These are phyloP conservation scores for Dromococcyx pavoninus DNA, from an alignment of 2,797 vertebrate species.

Conservation along the genomic window DNA sequence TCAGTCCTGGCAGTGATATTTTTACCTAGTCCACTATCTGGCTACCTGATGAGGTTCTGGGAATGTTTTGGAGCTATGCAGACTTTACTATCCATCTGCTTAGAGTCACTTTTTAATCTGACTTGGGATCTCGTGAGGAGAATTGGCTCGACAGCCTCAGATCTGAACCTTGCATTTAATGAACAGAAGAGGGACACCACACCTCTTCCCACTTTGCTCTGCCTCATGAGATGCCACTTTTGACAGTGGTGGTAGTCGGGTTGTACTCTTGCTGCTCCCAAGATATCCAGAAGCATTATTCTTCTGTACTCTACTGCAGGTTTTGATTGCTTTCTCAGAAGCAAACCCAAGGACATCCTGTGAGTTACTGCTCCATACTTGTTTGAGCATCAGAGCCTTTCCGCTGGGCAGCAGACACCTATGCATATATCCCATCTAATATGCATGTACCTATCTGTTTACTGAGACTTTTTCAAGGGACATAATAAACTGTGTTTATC, in stretches of 20 bases:
- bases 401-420: not conserved
- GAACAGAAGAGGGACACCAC: not conserved
- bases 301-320: not conserved
- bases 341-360: not conserved
- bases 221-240: not conserved
- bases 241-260: not conserved
- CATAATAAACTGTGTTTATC: not conserved
- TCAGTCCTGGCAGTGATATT: not conserved
- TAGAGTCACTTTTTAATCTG: not conserved
- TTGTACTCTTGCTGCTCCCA: not conserved
- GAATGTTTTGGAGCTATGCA: not conserved
- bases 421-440: not conserved
- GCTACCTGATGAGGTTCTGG: not conserved
- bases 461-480: not conserved
- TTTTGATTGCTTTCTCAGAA: conserved; percentile 8
- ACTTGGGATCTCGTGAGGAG: not conserved
- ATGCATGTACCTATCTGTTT: not conserved
- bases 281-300: not conserved
- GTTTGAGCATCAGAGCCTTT: not conserved
- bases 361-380: not conserved
- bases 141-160: not conserved
- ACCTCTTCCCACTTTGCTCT: not conserved
- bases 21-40: not conserved
- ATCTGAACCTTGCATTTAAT: not conserved
- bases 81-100: not conserved